Evolutionary conservation across 2,888 invertebrate species (phyloP).

Genomic region (Ectemnius lituratus): DNA sequence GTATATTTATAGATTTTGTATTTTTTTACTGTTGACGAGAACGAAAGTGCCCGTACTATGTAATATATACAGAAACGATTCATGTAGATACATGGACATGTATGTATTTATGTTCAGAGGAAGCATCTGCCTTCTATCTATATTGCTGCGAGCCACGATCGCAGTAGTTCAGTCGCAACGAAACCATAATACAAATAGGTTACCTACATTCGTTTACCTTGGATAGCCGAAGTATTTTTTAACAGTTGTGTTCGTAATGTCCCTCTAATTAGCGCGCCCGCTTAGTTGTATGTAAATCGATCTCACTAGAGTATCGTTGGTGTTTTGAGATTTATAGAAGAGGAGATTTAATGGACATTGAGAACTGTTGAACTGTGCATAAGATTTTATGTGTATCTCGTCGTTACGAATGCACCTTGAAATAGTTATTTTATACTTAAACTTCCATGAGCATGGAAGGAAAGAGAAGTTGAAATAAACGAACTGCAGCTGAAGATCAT

Average conservation of each 20-base stretch:
- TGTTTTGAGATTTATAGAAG: neutral
- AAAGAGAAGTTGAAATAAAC: too few relatives aligned
- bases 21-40: constrained; percentile 26
- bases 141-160: neutral
- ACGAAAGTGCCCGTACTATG: constrained; percentile 15
- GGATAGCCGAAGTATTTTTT: too few relatives aligned
- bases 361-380: constrained; percentile 15
- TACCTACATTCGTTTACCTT: too few relatives aligned
- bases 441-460: neutral
- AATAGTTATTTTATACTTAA: constrained; percentile 21
- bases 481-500: too few relatives aligned
- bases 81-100: neutral
- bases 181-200: too few relatives aligned
- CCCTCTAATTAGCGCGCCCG: too few relatives aligned
- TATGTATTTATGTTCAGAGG: neutral
- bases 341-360: constrained; percentile 8
- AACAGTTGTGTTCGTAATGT: too few relatives aligned
- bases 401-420: constrained; percentile 14
- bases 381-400: constrained; percentile 14
- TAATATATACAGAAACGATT: constrained; percentile 3
- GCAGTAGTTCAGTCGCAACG: too few relatives aligned
- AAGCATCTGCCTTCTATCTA: neutral
- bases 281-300: constrained; percentile 3
- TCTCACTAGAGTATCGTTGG: constrained; percentile 6
- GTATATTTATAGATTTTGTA: constrained; percentile 42